A percentile compares a stretch with the other conserved stretches of the same genome.
Conservation (phyloP, 2,113 vertebrate species). For the Thamnaconus septentrionalis region DNA sequence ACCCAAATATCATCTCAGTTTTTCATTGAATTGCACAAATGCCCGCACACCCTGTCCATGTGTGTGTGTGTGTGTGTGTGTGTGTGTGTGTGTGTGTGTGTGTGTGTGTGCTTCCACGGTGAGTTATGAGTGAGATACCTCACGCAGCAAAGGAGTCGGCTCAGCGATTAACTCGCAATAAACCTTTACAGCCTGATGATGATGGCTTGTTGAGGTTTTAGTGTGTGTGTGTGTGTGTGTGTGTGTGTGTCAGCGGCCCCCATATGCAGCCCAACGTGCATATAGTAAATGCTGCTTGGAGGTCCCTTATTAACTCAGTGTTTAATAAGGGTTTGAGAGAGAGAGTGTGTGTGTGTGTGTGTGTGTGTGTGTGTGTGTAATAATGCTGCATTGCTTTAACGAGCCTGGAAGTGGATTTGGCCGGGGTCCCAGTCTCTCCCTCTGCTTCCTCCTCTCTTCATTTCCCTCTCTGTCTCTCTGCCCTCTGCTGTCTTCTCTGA, state of each 20-base stretch:
- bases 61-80: constrained; percentile 1
- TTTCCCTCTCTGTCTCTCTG: constrained; percentile 29
- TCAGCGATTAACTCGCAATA: constrained; percentile 53
- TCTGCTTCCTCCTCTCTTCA: constrained; percentile 13
- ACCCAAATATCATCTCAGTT: constrained; percentile 6
- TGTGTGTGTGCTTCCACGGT: neutral
- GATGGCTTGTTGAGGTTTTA: constrained; percentile 23
- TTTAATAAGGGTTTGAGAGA: constrained; percentile 8
- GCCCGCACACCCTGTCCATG: no score
- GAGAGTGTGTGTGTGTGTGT: constrained; percentile 10
- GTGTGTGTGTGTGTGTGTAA: constrained; percentile 7
- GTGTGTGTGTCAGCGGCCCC: neutral
- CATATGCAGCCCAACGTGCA: constrained; percentile 24
- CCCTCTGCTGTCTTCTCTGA: constrained; percentile 40
- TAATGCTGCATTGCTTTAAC: constrained; percentile 31
- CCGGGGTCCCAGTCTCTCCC: constrained; percentile 24
- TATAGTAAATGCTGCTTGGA: constrained; percentile 39
- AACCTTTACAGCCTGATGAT: constrained; percentile 46
- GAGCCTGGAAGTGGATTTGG: constrained; percentile 56
- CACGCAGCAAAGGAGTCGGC: constrained; percentile 37
- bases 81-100: neutral
- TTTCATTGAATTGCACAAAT: neutral
- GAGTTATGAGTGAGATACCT: constrained; percentile 14
- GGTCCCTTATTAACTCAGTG: constrained; percentile 42
- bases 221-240: neutral